phyloP scores from a whole-genome alignment of 2,113 vertebrate genomes.

The Calonectris borealis region DNA sequence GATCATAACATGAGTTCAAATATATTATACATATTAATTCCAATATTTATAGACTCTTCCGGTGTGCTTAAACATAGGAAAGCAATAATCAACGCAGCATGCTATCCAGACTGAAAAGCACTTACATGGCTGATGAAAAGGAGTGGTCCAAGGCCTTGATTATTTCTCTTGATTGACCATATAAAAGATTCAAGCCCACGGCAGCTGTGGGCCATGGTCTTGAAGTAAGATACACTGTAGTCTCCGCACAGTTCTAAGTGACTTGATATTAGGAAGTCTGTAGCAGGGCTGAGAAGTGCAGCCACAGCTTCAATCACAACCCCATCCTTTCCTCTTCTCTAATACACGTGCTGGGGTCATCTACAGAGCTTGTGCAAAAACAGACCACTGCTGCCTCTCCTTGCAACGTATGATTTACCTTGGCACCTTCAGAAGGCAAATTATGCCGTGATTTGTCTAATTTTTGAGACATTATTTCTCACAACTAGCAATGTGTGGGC shows the following conservation, averaged over 20 bases:
- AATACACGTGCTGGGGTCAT: too few species aligned
- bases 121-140: not conserved
- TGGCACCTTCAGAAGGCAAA: not conserved
- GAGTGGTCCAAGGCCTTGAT: not conserved
- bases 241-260: not conserved
- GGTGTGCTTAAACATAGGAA: not conserved
- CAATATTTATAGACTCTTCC: not conserved
- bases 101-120: not conserved
- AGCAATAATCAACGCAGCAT: not conserved
- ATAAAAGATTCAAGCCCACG: not conserved
- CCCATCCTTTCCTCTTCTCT: not conserved
- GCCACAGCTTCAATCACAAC: not conserved
- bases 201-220: not conserved
- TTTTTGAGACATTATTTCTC: not conserved
- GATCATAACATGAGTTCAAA: not conserved
- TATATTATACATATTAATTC: not conserved
- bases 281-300: not conserved
- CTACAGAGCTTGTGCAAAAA: not conserved
- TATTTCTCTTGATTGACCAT: not conserved
- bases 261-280: not conserved
- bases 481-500: not conserved
- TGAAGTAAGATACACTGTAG: not conserved
- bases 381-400: not conserved
- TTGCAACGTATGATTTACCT: not conserved
- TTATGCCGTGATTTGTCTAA: not conserved